Evolutionary conservation across 2,888 invertebrate species (phyloP).

Genomic region (Lepas anatifera): DNA sequence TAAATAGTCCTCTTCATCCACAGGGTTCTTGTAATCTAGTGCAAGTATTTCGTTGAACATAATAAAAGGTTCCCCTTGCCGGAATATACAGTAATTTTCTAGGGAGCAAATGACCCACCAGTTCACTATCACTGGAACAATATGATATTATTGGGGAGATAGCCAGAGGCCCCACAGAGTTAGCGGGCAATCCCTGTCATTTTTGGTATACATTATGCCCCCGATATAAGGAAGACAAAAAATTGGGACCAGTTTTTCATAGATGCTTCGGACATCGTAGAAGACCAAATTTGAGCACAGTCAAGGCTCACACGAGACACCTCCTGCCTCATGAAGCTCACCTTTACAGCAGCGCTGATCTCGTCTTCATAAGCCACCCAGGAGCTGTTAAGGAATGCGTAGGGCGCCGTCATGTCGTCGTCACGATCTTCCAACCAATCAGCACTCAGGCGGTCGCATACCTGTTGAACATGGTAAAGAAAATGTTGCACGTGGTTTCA

Average conservation of each 20-base stretch:
- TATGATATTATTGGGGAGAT: background rate
- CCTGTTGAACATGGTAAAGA: constrained; percentile 27
- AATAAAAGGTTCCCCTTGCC: background rate
- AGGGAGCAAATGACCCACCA: too few species aligned
- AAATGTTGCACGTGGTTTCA: background rate
- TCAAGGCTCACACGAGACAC: too few species aligned
- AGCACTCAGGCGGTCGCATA: constrained; percentile 44
- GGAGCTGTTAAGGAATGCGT: constrained; percentile 54
- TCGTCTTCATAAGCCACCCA: constrained; percentile 68
- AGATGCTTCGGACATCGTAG: too few species aligned
- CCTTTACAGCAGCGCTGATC: constrained; percentile 57
- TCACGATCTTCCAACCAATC: constrained; percentile 63
- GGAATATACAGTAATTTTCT: too few species aligned
- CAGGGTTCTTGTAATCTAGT: background rate
- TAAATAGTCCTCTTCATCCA: background rate
- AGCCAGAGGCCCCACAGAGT: background rate
- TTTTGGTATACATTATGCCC: background rate
- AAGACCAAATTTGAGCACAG: too few species aligned
- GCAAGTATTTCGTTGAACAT: background rate
- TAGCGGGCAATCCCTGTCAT: background rate
- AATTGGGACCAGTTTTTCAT: too few species aligned
- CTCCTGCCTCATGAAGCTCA: constrained; percentile 22
- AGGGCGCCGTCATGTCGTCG: constrained; percentile 62
- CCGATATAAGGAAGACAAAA: background rate
- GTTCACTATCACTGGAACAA: too few species aligned